A percentile compares a stretch with the other conserved stretches of the same genome.
Evolutionary conservation across 2,113 vertebrate species (phyloP).

Genomic region (Paramormyrops kingsleyae): DNA sequence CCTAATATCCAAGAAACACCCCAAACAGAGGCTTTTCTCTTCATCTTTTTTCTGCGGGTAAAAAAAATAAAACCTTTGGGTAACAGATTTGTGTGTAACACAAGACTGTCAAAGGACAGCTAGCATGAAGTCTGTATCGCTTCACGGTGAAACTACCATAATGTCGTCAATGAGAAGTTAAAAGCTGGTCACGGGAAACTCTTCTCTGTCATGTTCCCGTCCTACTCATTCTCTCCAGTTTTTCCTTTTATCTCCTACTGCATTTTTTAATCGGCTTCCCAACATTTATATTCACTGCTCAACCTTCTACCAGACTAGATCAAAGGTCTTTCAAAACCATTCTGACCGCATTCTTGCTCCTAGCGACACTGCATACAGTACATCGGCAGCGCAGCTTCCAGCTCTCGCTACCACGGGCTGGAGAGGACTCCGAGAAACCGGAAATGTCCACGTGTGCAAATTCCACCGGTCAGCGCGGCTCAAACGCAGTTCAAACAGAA

Average conservation of each 20-base stretch:
- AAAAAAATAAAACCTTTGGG: not conserved
- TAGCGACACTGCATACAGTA: not conserved
- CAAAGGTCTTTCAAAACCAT: not conserved
- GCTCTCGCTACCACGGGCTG: not conserved
- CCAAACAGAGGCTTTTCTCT: not conserved
- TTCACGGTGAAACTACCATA: not conserved
- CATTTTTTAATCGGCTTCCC: not conserved
- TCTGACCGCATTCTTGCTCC: not conserved
- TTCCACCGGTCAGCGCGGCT: not conserved
- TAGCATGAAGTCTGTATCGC: not conserved
- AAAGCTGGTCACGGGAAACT: not conserved
- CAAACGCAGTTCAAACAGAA: not conserved
- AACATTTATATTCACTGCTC: not conserved
- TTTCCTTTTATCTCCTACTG: not conserved
- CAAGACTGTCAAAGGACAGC: not conserved
- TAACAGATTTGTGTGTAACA: not conserved
- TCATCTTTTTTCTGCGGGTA: not conserved
- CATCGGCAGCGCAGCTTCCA: not conserved
- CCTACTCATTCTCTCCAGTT: not conserved
- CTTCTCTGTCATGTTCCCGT: not conserved
- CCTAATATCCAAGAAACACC: not conserved
- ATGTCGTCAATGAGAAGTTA: not conserved
- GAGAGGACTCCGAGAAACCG: not conserved
- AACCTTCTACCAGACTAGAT: not conserved
- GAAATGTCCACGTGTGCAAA: not conserved